Evolutionary conservation across 2,113 vertebrate species (phyloP), one percentile per base, ranked within the genome.

Genomic region (Mesoclemmys tuberculata): DNA sequence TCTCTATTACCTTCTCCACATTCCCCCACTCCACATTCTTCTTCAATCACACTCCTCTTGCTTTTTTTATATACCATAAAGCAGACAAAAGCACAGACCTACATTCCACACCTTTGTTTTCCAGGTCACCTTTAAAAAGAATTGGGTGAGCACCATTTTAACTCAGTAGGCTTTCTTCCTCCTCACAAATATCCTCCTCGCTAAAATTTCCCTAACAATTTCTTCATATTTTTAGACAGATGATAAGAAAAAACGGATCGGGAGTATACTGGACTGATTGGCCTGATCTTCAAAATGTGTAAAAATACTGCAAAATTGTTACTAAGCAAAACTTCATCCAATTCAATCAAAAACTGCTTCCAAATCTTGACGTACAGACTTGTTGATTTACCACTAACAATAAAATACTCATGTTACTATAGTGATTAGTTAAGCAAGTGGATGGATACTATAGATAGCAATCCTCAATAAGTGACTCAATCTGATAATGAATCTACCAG

Each of bases 381-480:
- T 27, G 8, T 3, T 54, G 51, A 80, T 44, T 14, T 38, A 4
- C 11, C 38, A 44, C 21, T 84, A 41, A 74, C 84, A 82, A 21
- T 6, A 75, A 92, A 74, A 83, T n/a, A 41, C 1, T 90, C 16
- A 71, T 90, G 75, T 92, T 90, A 64, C 90, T 85, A 64, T 84
- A 61, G 29, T 82, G 55, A 91, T 83, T 61, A 84, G 79, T 83
- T 48, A 61, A 52, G 19, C 38, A 90, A 88, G 75, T 29, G 8
- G 41, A 68, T n/a, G 8, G 21, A 27, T 54, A 22, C 5, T 1
- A 14, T 14, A 88, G 26, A 64, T 54, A 71, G 6, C 78, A 87
- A 56, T 89, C 85, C 84, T 54, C 31, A 91, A 55, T 46, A 92
- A 14, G 12, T 74, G 52, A 85, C 26, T 68, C 55, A 93, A 51